Evolutionary conservation across 1,140 invertebrate species (phyloP).

Genomic region (Melitaea cinxia): DNA sequence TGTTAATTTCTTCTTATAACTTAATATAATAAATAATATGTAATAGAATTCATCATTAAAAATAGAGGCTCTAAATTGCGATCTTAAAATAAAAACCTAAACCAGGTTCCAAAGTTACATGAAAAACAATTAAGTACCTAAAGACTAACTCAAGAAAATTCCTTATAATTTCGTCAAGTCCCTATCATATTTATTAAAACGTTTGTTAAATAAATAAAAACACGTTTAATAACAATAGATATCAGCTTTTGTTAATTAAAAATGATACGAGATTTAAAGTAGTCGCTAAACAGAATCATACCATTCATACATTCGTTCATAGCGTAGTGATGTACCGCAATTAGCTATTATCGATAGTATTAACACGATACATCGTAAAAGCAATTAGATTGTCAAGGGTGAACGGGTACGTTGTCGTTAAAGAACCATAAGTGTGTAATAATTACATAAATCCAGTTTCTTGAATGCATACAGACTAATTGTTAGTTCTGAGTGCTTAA

Average conservation of each 20-base stretch:
- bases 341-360: slow-evolving; percentile 38
- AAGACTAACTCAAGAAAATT: slow-evolving; percentile 1
- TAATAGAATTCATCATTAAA: no score
- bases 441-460: slow-evolving; percentile 34
- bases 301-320: slow-evolving; percentile 46
- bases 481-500: slow-evolving; percentile 7
- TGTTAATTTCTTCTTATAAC: no score
- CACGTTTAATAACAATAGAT: neutral
- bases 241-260: slow-evolving; percentile 13
- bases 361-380: slow-evolving; percentile 40
- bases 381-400: slow-evolving; percentile 43
- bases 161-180: neutral
- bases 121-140: neutral
- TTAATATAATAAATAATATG: no score
- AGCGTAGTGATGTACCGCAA: slow-evolving; percentile 35
- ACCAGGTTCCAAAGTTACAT: neutral
- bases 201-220: slow-evolving; percentile 1
- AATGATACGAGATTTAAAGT: slow-evolving; percentile 4
- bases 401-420: slow-evolving; percentile 41
- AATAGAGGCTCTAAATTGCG: no score
- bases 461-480: slow-evolving; percentile 11
- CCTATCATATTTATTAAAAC: slow-evolving; percentile 4
- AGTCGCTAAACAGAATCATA: slow-evolving; percentile 16
- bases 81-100: neutral
- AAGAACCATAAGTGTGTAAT: slow-evolving; percentile 34